Evolutionary conservation across 1,140 invertebrate genomes (phyloP).

Genomic region (Berghia stephanieae): DNA sequence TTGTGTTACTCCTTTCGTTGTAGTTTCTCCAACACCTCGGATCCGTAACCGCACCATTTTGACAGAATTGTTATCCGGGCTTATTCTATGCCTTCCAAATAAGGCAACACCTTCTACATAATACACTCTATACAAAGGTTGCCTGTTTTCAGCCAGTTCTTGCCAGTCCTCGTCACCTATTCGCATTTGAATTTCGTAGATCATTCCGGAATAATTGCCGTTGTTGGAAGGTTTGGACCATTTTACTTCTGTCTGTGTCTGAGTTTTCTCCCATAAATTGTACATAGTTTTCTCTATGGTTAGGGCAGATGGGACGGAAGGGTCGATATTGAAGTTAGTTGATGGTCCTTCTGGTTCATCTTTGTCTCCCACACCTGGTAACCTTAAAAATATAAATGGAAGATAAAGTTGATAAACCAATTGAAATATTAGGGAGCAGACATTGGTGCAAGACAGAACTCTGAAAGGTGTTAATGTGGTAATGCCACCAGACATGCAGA

Average conservation of each 20-base stretch:
- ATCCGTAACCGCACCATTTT: not conserved
- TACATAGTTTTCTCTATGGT: not conserved
- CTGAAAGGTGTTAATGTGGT: no score
- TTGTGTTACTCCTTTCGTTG: not conserved
- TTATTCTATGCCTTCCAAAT: not conserved
- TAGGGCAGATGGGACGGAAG: not conserved
- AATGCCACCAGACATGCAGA: no score
- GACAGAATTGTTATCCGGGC: not conserved
- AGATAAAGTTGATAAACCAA: no score
- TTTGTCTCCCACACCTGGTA: not conserved
- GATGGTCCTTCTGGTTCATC: not conserved
- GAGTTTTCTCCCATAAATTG: not conserved
- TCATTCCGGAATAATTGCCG: not conserved
- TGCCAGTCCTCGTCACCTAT: not conserved
- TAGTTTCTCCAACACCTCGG: not conserved
- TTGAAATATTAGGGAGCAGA: no score
- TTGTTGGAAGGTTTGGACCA: not conserved
- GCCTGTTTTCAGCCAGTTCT: not conserved
- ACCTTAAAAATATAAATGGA: not conserved
- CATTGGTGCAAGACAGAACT: no score
- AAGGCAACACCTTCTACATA: not conserved
- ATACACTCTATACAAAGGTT: not conserved
- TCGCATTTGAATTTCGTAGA: not conserved
- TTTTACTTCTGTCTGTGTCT: not conserved
- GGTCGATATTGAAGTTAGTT: conserved; percentile 3